phyloP scores from a whole-genome alignment of 1,140 invertebrate genomes.

The Drosophila novamexicana region DNA sequence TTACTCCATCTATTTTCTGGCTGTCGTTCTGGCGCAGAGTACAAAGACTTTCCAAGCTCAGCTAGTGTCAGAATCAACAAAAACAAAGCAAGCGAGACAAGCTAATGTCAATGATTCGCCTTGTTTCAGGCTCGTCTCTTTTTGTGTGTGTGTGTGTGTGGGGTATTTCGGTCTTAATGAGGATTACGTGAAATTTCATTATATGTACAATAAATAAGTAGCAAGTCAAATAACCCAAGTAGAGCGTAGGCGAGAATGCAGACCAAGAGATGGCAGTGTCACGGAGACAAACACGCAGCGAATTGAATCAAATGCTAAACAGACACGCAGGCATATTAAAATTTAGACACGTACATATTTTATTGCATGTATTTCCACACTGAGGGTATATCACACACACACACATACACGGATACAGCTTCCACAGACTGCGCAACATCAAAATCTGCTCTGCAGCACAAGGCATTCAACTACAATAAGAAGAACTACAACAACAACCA shows the following conservation, averaged over 20 bases:
- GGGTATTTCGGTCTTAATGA: conserved; percentile 54
- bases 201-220: conserved; percentile 70
- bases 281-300: conserved; percentile 31
- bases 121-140: background rate
- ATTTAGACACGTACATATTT: conserved; percentile 77
- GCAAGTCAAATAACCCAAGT: conserved; percentile 65
- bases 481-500: conserved; percentile 9
- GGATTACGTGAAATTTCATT: conserved; percentile 73
- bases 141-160: conserved; percentile 12
- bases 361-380: conserved; percentile 59
- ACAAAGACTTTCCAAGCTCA: background rate
- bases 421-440: conserved; percentile 39
- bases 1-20: background rate
- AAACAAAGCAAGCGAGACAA: background rate
- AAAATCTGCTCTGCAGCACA: conserved; percentile 34
- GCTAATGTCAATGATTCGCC: background rate
- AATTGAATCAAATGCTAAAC: conserved; percentile 52
- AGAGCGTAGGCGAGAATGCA: background rate
- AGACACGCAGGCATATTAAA: conserved; percentile 69
- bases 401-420: background rate
- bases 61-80: background rate
- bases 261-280: conserved; percentile 19
- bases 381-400: conserved; percentile 14
- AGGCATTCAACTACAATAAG: conserved; percentile 19
- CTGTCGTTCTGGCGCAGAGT: background rate